Base-by-base conservation (phyloP, 1,140 invertebrate genomes). In the Temnothorax nylanderi region DNA sequence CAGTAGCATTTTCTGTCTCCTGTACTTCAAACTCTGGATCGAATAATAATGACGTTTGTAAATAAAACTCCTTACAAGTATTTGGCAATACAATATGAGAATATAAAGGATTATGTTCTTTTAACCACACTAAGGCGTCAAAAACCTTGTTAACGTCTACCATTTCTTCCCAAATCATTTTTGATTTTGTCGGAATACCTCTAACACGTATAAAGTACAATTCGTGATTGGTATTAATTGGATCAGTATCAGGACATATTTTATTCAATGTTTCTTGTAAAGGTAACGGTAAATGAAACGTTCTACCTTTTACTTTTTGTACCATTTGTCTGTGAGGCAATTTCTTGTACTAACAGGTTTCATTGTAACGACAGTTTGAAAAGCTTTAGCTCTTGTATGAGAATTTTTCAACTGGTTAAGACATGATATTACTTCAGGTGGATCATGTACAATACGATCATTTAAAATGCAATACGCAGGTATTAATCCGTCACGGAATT, bases 161-260 rank as follows among this genome's bases (percentile, higher is more conserved):
- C n/a, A 88, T 37, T 11, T 71, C 21, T 88, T 92, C 71, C 89
- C 88, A 92, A 51, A 91, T 80, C 47, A 87, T 77, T 41, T 41
- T 41, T 3, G 3, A 5, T 41, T 41, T 41, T 41, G 37, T 41
- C 7, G 37, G 37, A 6, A 89, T 26, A 26, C 78, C 56, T 41
- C 92, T 81, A 0, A 94, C 82, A 26, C 26, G 26, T 60, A 93
- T 47, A 60, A 94, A 90, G 60, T 87, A 91, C n/a, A 94, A 76
- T 87, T 93, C 88, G 32, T 34, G 16, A 44, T 72, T 72, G 3
- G 10, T 34, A 34, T 72, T 72, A 54, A 72, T 72, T 16, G 69
- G 1, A 72, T 72, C 69, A 11, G 16, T 72, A 18, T 72, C 34
- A 0, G 0, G 6, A 51, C 69, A 72, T 34, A 51, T 1, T 72